These are phyloP conservation scores for Hypanus sabinus DNA, from an alignment of 2,113 vertebrate genomes.

Conservation along the genomic window DNA sequence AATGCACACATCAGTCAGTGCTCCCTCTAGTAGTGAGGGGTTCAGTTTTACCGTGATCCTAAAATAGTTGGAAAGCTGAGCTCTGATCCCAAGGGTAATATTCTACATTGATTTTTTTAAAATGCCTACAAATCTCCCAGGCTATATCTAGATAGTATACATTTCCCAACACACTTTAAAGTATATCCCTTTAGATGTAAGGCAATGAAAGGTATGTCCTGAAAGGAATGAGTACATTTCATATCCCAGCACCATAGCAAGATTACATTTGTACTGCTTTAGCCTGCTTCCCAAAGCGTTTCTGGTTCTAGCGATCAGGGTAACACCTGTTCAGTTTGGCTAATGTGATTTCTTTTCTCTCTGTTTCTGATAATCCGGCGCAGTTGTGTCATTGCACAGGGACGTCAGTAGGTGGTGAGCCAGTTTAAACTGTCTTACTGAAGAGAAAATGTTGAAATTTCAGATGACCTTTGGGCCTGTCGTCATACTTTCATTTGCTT, in stretches of 20 bases:
- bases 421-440: not conserved
- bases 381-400: slow-evolving; percentile 1
- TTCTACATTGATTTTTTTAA: not conserved
- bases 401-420: not conserved
- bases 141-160: not conserved
- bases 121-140: not conserved
- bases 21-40: not conserved
- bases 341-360: not conserved
- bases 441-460: not conserved
- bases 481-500: not conserved
- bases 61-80: not conserved
- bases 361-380: not conserved
- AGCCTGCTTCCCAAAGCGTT: not conserved
- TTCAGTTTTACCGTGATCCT: not conserved
- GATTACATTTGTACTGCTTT: not conserved
- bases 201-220: not conserved
- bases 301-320: not conserved
- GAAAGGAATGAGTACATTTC: not conserved
- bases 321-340: not conserved
- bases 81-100: not conserved
- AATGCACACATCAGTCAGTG: not conserved
- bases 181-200: no score
- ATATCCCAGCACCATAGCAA: not conserved
- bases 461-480: not conserved
- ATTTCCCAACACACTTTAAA: not conserved